phyloP scores from a whole-genome alignment of 2,888 invertebrate genomes.

The Rhabditoides inermis region DNA sequence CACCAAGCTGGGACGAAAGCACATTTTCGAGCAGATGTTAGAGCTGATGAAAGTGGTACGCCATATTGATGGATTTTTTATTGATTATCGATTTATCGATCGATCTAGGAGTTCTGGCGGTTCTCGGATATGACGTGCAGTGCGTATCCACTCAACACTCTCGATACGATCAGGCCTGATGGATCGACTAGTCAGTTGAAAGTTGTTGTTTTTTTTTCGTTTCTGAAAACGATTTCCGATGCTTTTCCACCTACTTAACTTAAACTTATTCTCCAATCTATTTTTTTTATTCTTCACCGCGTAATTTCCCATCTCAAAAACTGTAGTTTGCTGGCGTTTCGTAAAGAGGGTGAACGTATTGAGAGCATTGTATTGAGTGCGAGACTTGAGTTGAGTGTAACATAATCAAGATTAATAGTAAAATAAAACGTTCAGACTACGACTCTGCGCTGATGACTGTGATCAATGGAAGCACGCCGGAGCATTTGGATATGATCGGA shows the following conservation, averaged over 20 bases:
- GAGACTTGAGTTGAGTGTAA: too few species aligned
- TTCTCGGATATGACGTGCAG: slow-evolving; percentile 98
- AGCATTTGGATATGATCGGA: slow-evolving; percentile 95
- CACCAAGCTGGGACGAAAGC: slow-evolving; percentile 86
- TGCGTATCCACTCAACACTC: slow-evolving; percentile 86
- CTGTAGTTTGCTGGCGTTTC: too few species aligned
- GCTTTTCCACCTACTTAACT: slow-evolving; percentile 89
- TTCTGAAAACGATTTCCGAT: slow-evolving; percentile 66
- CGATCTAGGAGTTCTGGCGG: slow-evolving; percentile 81
- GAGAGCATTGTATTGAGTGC: too few species aligned
- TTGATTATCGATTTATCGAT: not conserved
- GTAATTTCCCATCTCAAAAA: too few species aligned
- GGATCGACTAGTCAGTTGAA: slow-evolving; percentile 74
- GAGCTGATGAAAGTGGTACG: slow-evolving; percentile 65
- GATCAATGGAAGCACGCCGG: slow-evolving; percentile 89
- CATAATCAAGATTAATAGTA: too few species aligned
- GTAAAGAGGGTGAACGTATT: not conserved
- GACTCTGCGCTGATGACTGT: slow-evolving; percentile 95
- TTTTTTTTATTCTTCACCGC: not conserved
- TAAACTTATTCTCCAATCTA: slow-evolving; percentile 67
- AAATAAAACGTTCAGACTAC: slow-evolving; percentile 80
- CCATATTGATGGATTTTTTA: slow-evolving; percentile 1
- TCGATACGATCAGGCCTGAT: slow-evolving; percentile 87
- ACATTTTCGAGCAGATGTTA: slow-evolving; percentile 94
- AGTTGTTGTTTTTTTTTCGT: not conserved